phyloP scores from a whole-genome alignment of 2,888 invertebrate genomes.

The Eupithecia centaureata region DNA sequence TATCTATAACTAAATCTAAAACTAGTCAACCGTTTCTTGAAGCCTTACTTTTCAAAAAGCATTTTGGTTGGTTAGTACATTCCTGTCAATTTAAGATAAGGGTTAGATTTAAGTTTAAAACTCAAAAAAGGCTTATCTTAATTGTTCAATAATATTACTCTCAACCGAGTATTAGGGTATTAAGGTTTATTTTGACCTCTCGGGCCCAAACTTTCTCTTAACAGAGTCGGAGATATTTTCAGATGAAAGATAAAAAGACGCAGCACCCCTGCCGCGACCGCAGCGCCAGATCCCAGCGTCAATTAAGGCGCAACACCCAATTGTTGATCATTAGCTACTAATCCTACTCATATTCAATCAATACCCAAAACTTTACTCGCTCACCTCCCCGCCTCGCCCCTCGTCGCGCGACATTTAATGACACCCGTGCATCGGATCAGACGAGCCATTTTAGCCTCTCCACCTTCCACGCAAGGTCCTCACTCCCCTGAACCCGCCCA shows the following conservation, averaged over 20 bases:
- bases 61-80: background rate
- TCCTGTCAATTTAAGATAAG: background rate
- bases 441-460: slow-evolving; percentile 71
- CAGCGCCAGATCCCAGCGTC: slow-evolving; percentile 38
- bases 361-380: slow-evolving; percentile 84
- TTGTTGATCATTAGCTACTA: slow-evolving; percentile 83
- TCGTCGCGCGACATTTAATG: slow-evolving; percentile 84
- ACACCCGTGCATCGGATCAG: slow-evolving; percentile 78
- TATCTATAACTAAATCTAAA: too few relatives aligned
- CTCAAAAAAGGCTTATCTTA: background rate
- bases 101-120: too few relatives aligned
- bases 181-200: slow-evolving; percentile 9
- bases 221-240: background rate
- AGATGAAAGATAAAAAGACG: slow-evolving; percentile 35
- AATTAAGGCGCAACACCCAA: slow-evolving; percentile 73
- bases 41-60: background rate
- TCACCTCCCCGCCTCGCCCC: slow-evolving; percentile 80
- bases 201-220: slow-evolving; percentile 27
- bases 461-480: slow-evolving; percentile 65
- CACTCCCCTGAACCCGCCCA: slow-evolving; percentile 73
- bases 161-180: background rate
- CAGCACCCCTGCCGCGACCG: slow-evolving; percentile 33
- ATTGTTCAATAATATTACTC: background rate
- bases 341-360: slow-evolving; percentile 84
- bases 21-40: too few relatives aligned